phyloP scores from a whole-genome alignment of 2,113 vertebrate species.

The Ameiurus melas region DNA sequence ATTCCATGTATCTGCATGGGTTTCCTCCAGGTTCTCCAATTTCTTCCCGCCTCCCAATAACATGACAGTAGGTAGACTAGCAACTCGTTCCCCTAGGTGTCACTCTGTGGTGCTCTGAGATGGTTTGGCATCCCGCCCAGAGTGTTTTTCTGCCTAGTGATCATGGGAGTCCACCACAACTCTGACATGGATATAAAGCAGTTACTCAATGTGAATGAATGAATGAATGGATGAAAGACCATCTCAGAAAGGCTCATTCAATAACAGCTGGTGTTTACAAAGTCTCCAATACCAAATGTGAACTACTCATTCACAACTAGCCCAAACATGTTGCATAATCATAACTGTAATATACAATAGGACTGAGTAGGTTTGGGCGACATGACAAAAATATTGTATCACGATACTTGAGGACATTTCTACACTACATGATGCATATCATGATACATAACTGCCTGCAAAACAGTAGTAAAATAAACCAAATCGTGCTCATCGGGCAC shows the following conservation, averaged over 20 bases:
- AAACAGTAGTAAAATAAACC: no score
- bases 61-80: background rate
- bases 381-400: no score
- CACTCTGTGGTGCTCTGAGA: background rate
- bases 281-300: background rate
- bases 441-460: no score
- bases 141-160: background rate
- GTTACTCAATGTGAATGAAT: background rate
- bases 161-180: background rate
- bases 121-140: background rate
- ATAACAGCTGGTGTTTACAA: constrained; percentile 18
- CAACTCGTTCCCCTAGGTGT: background rate
- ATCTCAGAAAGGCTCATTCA: background rate
- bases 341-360: no score
- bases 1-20: background rate
- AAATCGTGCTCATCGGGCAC: no score
- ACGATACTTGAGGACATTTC: no score
- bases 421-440: no score
- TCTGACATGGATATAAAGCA: background rate
- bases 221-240: background rate
- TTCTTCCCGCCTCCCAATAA: background rate
- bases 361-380: no score
- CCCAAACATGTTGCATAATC: background rate
- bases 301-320: background rate
- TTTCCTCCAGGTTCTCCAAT: background rate